Conservation (phyloP, 2,888 invertebrate species). For the Mellilla xanthometata region DNA sequence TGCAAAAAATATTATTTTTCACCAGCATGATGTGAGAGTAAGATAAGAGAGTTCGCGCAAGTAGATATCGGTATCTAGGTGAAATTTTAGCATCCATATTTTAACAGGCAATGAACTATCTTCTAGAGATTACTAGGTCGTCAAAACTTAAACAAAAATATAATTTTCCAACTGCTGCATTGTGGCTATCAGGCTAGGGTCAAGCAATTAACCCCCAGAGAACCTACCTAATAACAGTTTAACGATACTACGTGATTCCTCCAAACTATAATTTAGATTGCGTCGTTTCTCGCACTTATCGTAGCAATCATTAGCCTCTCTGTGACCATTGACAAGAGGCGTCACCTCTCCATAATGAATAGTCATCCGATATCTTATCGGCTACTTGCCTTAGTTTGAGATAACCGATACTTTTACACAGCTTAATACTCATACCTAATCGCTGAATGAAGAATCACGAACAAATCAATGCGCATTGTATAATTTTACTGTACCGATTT, state of each 20-base stretch:
- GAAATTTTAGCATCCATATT: neutral
- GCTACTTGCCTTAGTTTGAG: conserved; percentile 52
- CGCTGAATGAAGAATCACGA: conserved; percentile 18
- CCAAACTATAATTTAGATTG: conserved; percentile 11
- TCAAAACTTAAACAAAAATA: conserved; percentile 1
- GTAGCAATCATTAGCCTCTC: conserved; percentile 19
- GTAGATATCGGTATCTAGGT: neutral
- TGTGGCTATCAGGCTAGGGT: conserved; percentile 8
- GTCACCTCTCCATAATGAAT: conserved; percentile 63
- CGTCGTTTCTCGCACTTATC: conserved; percentile 17
- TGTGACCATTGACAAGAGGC: conserved; percentile 45
- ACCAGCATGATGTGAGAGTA: neutral
- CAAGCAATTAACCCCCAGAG: conserved; percentile 5
- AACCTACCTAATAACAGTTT: neutral
- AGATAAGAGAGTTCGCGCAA: conserved; percentile 1
- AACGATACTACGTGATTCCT: conserved; percentile 1
- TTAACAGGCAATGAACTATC: conserved; percentile 12
- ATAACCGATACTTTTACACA: conserved; percentile 58
- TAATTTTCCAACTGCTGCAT: neutral
- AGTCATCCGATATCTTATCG: conserved; percentile 69
- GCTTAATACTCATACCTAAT: conserved; percentile 40
- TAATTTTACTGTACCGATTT: conserved; percentile 8
- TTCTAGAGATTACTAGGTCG: neutral
- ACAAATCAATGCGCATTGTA: conserved; percentile 27
- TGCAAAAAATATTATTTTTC: conserved; percentile 5